Evolutionary conservation across 1,140 invertebrate genomes (phyloP).

Genomic region (Lasaia peninsularis): DNA sequence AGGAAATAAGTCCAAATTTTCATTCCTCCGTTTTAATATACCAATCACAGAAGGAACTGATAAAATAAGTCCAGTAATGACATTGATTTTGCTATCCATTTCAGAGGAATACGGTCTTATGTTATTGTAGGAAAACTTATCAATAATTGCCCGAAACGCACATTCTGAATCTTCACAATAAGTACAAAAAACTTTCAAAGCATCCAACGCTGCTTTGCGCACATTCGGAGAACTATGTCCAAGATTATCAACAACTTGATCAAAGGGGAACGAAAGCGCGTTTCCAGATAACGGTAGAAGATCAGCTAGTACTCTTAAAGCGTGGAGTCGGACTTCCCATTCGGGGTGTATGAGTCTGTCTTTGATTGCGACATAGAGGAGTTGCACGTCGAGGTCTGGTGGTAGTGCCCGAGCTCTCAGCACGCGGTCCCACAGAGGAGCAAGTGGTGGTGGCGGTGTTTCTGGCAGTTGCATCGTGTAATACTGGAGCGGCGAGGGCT

Average conservation of each 20-base stretch:
- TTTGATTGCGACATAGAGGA: conserved; percentile 83
- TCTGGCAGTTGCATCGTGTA: conserved; percentile 67
- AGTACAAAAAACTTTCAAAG: conserved; percentile 81
- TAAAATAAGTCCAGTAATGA: conserved; percentile 82
- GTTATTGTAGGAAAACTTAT: conserved; percentile 80
- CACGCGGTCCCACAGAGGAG: conserved; percentile 87
- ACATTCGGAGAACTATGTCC: conserved; percentile 87
- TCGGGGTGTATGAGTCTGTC: conserved; percentile 86
- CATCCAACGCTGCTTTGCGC: conserved; percentile 84
- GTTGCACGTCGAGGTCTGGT: conserved; percentile 80
- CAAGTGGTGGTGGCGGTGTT: conserved; percentile 76
- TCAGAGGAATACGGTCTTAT: conserved; percentile 68
- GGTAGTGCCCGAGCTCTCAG: conserved; percentile 79
- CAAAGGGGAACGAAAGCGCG: conserved; percentile 81
- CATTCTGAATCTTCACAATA: conserved; percentile 79
- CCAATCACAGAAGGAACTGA: conserved; percentile 82
- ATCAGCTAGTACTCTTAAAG: conserved; percentile 85
- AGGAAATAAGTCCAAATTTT: conserved; percentile 59
- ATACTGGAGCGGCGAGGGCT: conserved; percentile 43
- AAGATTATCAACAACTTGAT: conserved; percentile 84
- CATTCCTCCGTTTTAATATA: conserved; percentile 66
- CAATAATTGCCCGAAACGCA: conserved; percentile 80
- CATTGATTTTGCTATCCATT: conserved; percentile 79
- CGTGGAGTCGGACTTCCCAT: conserved; percentile 89
- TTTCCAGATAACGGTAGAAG: conserved; percentile 83